phyloP scores from a whole-genome alignment of 2,113 vertebrate species.

The Oncorhynchus kisutch region DNA sequence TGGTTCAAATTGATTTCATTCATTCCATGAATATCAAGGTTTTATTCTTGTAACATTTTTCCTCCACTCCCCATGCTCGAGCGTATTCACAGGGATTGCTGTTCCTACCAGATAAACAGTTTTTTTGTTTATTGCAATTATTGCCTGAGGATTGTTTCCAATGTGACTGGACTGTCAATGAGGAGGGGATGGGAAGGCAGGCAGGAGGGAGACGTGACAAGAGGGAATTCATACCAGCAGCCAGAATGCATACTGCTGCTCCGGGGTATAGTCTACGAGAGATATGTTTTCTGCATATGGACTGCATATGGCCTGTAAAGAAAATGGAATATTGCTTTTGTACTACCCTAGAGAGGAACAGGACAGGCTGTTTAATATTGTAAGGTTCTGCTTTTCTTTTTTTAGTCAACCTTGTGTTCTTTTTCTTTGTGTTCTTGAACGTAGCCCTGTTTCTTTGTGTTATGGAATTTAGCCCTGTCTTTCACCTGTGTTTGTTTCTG shows the following conservation, averaged over 20 bases:
- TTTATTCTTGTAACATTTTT: slow-evolving; percentile 52
- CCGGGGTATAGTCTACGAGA: slow-evolving; percentile 8
- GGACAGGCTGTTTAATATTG: background rate
- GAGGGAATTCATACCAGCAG: slow-evolving; percentile 52
- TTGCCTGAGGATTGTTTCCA: slow-evolving; percentile 75
- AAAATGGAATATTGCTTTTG: slow-evolving; percentile 28
- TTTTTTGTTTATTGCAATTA: slow-evolving; percentile 76
- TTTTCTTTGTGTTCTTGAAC: no score
- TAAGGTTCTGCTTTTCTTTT: no score
- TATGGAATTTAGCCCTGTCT: no score
- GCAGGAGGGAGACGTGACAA: slow-evolving; percentile 7
- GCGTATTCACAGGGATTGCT: slow-evolving; percentile 68
- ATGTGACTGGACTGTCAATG: slow-evolving; percentile 74
- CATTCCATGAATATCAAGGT: slow-evolving; percentile 72
- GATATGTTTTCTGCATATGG: background rate
- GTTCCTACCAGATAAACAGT: slow-evolving; percentile 71
- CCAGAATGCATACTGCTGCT: slow-evolving; percentile 48
- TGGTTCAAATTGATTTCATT: slow-evolving; percentile 69
- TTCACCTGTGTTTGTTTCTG: no score
- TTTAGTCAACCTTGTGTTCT: no score
- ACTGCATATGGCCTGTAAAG: slow-evolving; percentile 1
- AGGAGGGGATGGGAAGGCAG: slow-evolving; percentile 27
- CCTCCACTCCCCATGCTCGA: slow-evolving; percentile 49
- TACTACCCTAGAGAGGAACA: background rate
- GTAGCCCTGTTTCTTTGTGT: no score